Evolutionary conservation across 2,797 vertebrate genomes (phyloP), one percentile per base, ranked within the genome.

Genomic region (Caiman crocodilus): DNA sequence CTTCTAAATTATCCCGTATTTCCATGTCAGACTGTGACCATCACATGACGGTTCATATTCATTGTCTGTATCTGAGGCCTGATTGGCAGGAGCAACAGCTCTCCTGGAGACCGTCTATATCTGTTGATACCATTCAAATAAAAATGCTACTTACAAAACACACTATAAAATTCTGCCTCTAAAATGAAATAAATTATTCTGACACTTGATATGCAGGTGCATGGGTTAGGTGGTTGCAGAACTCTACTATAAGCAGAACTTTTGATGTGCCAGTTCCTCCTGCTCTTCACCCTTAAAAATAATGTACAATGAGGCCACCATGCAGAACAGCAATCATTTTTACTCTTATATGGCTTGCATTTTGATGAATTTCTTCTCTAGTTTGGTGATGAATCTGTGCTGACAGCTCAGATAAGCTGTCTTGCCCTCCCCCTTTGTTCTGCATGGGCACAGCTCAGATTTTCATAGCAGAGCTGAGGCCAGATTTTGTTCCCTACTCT

Each of bases 391-490:
- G 87, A 89, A 92, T 67, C 82, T 85, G 60, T 84, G 76, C 74
- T 80, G 90, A 63, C 90, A 96, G 82, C 84, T 91, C 85, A 85
- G 83, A 84, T 85, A 87, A 94, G 42, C 82, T 93, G 69, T 83
- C 88, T 86, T 91, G 65, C 57, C 71, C 77, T 92, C 50, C 71
- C 77, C 67, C 57, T 87, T 60, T 76, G 63, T 90, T 91, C 81
- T 90, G 85, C 57, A 89, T 25, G 88, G 89, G 82, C 57, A 60
- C 84, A 58, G 88, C 75, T 94, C 73, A 73, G 82, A 50, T 50
- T 50, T 50, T 11, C 76, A 84, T 80, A 64, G 12, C 78, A 90
- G 71, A 63, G 75, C 71, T 14, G 76, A 79, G 16, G 59, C 88
- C 63, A 92, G 59, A 86, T 75, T 90, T 71, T 71, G 28, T 78